Conservation (phyloP, 2,797 vertebrate genomes). For the Garrulus glandarius region DNA sequence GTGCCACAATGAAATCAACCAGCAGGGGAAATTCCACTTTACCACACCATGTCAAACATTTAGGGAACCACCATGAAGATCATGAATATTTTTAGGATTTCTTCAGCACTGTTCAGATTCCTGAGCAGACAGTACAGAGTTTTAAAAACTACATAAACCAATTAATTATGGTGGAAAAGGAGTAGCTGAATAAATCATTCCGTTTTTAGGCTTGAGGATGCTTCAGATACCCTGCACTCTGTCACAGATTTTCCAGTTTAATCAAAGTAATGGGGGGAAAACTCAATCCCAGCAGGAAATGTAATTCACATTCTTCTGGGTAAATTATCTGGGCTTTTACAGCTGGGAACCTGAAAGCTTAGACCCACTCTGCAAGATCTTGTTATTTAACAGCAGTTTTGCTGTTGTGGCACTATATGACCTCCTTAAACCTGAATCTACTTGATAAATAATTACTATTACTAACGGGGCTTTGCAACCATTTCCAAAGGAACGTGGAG, state of each 20-base stretch:
- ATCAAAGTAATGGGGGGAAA: not conserved
- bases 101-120: not conserved
- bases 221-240: not conserved
- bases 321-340: not conserved
- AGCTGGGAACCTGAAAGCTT: not conserved
- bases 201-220: not conserved
- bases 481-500: not conserved
- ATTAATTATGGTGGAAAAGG: not conserved
- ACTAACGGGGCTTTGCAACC: not conserved
- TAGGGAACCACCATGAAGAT: not conserved
- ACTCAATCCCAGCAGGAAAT: not conserved
- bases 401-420: not conserved
- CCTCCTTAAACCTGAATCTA: not conserved
- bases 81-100: not conserved
- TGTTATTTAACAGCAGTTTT: not conserved
- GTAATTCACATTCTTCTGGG: not conserved
- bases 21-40: not conserved
- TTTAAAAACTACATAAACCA: not conserved
- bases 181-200: not conserved
- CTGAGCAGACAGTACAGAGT: not conserved
- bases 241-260: not conserved
- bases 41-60: not conserved
- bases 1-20: not conserved
- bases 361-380: not conserved
- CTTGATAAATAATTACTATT: not conserved